Evolutionary conservation across 1,140 invertebrate genomes (phyloP).

Genomic region (Caerostris extrusa): DNA sequence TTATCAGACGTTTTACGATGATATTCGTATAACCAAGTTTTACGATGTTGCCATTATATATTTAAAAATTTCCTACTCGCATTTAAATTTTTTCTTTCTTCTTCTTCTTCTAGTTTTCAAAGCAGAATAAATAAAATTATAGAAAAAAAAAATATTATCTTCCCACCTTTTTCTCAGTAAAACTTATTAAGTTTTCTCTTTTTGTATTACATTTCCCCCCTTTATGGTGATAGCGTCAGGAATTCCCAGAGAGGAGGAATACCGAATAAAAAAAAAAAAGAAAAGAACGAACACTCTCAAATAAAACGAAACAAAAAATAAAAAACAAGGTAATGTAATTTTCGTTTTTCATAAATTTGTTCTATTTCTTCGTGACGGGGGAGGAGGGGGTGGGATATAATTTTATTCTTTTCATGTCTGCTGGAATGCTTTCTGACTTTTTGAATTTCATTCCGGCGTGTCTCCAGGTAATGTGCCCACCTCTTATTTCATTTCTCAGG

Average conservation of each 20-base stretch:
- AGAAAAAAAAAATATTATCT: too few relatives aligned
- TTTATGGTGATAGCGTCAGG: not conserved
- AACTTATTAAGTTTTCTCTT: not conserved
- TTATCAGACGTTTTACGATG: too few relatives aligned
- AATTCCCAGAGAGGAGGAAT: not conserved
- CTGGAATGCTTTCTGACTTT: not conserved
- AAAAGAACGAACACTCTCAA: not conserved
- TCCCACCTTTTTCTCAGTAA: not conserved
- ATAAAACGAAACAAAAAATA: not conserved
- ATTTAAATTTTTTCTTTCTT: too few relatives aligned
- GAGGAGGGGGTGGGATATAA: not conserved
- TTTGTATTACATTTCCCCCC: not conserved
- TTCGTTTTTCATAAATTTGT: constrained; percentile 25
- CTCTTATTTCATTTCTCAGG: not conserved
- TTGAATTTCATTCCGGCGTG: not conserved
- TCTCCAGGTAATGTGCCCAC: not conserved
- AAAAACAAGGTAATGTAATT: constrained; percentile 14
- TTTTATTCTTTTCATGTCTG: not conserved
- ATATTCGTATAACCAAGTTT: too few relatives aligned
- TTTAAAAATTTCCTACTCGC: too few relatives aligned
- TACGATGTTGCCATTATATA: too few relatives aligned
- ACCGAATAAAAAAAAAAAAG: not conserved
- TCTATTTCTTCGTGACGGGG: not conserved
- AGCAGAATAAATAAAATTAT: too few relatives aligned
- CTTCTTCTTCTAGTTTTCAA: too few relatives aligned